phyloP scores from a whole-genome alignment of 2,113 vertebrate genomes.

The Podiceps cristatus region DNA sequence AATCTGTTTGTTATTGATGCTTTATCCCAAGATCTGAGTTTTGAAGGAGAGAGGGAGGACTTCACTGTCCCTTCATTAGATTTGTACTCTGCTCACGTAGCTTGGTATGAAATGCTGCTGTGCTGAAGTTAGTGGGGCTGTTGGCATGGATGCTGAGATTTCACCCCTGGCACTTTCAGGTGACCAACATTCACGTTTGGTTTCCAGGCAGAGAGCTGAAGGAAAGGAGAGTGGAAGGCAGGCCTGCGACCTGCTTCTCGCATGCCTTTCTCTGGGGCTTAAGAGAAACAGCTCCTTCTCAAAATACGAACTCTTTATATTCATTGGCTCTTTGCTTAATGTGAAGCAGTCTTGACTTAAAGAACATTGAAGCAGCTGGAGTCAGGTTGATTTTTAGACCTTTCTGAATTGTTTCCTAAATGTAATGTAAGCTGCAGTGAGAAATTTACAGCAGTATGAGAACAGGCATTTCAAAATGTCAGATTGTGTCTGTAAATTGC shows the following conservation, averaged over 20 bases:
- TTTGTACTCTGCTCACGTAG: not conserved
- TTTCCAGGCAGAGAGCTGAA: not conserved
- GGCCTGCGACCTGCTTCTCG: not conserved
- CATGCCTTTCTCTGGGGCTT: not conserved
- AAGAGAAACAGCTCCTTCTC: not conserved
- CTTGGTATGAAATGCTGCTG: not conserved
- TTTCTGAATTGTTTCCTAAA: conserved; percentile 62
- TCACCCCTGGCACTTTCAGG: not conserved
- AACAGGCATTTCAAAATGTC: conserved; percentile 42
- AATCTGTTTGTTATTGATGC: not conserved
- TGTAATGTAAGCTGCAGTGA: conserved; percentile 41
- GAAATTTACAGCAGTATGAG: conserved; percentile 42
- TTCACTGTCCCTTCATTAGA: not conserved
- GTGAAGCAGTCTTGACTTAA: conserved; percentile 48
- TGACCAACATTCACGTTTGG: not conserved
- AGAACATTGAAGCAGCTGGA: conserved; percentile 41
- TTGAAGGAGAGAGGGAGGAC: not conserved
- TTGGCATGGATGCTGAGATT: not conserved
- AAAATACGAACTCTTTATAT: conserved; percentile 7
- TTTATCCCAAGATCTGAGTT: not conserved
- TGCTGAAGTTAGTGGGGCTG: accelerated
- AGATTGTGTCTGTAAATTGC: conserved; percentile 48
- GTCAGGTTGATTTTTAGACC: conserved; percentile 51
- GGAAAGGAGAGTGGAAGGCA: not conserved
- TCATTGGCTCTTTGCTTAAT: conserved; percentile 32